Base-by-base conservation (phyloP, 2,888 invertebrate genomes). In the Clistopyga incitator region DNA sequence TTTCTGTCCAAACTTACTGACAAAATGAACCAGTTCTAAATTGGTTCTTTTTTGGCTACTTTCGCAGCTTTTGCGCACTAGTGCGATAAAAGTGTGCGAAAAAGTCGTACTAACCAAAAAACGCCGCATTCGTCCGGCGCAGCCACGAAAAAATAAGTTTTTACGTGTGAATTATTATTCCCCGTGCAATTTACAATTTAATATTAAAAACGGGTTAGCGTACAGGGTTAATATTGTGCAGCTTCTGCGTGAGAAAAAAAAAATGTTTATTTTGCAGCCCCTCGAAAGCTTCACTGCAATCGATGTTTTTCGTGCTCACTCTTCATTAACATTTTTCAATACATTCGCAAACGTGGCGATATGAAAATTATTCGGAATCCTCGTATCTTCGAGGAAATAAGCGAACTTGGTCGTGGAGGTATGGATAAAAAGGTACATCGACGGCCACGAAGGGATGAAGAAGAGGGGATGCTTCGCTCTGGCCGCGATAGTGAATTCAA, bases 401-500 rank as follows among this genome's bases (percentile, higher is more conserved):
- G 86, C 85, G 82, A 86, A 82, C 86, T 81, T n/a, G n/a, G n/a
- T n/a, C 80, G 74, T 67, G 70, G 81, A 68, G 65, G 15, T 86
- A 81, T 78, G 87, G 89, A 90, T 91, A 89, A 91, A 92, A 92
- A 92, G 92, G 91, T 92, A 92, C 91, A 91, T 89, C 88, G 80
- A 42, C n/a, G 68, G 38, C 68, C 68, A 38, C 8, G 45, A 13
- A 18, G 64, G 54, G 2, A 56, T 1, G 47, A 47, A 29, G 47
- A 25, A 34, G 47, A 4, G 61, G 47, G 52, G 25, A 86, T 87
- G 87, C 89, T 90, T 91, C 88, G 89, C 89, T 85, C 88, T 88
- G 89, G 88, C 89, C 86, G 88, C 89, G 90, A 91, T 91, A 92
- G 92, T 92, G 92, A 92, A 92, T 92, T 92, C 92, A 93, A 93